Percentiles rank a stretch among this genome's conserved stretches.
phyloP scores from a whole-genome alignment of 2,797 vertebrate species.

The Etheostoma nigrum region DNA sequence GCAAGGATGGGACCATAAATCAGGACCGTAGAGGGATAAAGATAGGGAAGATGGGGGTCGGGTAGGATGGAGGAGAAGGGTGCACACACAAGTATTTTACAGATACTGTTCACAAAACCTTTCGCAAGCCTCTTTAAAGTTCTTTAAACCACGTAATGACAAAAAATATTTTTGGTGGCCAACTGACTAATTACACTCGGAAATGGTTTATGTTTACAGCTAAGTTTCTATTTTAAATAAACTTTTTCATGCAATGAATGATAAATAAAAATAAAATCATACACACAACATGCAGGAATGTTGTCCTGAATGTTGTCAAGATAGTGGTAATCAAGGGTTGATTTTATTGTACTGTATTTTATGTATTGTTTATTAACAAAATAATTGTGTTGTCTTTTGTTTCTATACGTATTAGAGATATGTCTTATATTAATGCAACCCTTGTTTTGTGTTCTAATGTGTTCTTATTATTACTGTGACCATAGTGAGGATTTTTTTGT shows the following conservation, averaged over 20 bases:
- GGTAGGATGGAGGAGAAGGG: conserved; percentile 32
- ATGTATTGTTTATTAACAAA: too few species aligned
- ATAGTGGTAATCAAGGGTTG: too few species aligned
- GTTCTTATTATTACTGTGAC: too few species aligned
- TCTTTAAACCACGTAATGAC: conserved; percentile 18
- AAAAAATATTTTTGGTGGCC: conserved; percentile 5
- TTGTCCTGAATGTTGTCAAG: too few species aligned
- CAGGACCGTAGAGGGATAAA: conserved; percentile 53
- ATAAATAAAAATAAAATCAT: too few species aligned
- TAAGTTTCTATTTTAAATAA: neutral
- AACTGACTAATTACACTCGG: conserved; percentile 13
- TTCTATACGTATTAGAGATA: too few species aligned
- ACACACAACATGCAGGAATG: too few species aligned
- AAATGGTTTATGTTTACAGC: neutral
- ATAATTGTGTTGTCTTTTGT: too few species aligned
- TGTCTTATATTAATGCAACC: too few species aligned
- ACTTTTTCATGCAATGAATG: neutral
- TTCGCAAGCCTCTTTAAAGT: conserved; percentile 9
- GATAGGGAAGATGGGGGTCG: conserved; percentile 55
- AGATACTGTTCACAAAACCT: conserved; percentile 32
- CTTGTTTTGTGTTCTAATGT: too few species aligned
- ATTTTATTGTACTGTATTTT: too few species aligned
- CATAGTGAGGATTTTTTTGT: neutral
- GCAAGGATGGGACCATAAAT: conserved; percentile 69
- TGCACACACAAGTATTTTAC: conserved; percentile 17